Conservation (phyloP, 2,113 vertebrate species). For the Gavia stellata region DNA sequence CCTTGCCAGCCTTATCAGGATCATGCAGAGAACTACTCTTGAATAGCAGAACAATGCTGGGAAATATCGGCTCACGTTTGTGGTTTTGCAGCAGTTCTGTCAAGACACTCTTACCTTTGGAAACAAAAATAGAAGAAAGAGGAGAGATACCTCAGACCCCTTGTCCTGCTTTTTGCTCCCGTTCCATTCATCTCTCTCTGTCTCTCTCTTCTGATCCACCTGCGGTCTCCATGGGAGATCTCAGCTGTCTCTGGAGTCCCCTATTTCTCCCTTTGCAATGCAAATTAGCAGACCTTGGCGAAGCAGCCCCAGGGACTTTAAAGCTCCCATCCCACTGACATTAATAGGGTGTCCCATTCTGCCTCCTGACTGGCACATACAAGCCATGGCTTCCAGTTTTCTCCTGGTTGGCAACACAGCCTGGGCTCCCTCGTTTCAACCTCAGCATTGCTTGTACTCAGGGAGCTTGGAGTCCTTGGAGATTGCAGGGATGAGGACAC, state of each 20-base stretch:
- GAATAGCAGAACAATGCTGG: fast-evolving
- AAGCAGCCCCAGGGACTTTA: fast-evolving
- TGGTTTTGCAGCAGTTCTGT: fast-evolving
- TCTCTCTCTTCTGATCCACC: not conserved
- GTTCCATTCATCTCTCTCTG: fast-evolving
- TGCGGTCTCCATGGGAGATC: not conserved
- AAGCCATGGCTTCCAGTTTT: too few relatives aligned
- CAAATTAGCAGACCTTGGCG: too few relatives aligned
- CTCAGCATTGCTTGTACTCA: not conserved
- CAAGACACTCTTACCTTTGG: fast-evolving
- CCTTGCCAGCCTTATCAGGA: fast-evolving
- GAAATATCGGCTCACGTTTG: fast-evolving
- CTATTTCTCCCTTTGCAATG: fast-evolving
- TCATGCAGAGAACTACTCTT: fast-evolving
- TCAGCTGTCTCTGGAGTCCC: not conserved
- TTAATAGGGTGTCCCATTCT: too few relatives aligned
- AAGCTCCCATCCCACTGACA: not conserved
- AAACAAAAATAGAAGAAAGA: not conserved
- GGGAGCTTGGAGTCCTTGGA: not conserved
- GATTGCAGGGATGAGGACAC: not conserved
- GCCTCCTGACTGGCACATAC: too few relatives aligned
- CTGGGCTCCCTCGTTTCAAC: not conserved
- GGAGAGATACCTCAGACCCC: fast-evolving
- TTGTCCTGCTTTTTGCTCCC: fast-evolving
- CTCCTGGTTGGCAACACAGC: not conserved